phyloP scores from a whole-genome alignment of 2,888 invertebrate species.

The Melieria picta region DNA sequence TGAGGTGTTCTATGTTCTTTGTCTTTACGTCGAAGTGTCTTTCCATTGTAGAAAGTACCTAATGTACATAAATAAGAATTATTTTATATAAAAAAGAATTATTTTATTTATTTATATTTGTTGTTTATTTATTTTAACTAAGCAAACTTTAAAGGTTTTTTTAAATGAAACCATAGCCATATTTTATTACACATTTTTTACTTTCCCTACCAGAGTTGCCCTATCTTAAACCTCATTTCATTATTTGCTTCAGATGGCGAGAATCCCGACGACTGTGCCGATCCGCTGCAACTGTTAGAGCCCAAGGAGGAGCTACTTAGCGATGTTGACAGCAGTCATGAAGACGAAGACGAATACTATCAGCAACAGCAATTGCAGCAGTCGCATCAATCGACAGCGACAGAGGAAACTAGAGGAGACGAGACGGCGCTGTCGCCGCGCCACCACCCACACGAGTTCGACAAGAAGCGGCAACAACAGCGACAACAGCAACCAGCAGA shows the following conservation, averaged over 20 bases:
- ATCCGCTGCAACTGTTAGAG: slow-evolving; percentile 53
- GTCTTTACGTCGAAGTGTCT: too few species aligned
- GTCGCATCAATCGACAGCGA: slow-evolving; percentile 25
- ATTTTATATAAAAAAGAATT: neutral
- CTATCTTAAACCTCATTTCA: too few species aligned
- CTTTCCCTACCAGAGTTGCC: too few species aligned
- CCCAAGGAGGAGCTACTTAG: slow-evolving; percentile 59
- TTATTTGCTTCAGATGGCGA: slow-evolving; percentile 43
- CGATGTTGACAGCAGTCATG: slow-evolving; percentile 49
- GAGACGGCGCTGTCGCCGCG: slow-evolving; percentile 45
- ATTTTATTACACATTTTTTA: too few species aligned
- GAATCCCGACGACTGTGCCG: slow-evolving; percentile 39
- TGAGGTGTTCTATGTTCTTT: too few species aligned
- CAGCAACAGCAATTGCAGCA: slow-evolving; percentile 34
- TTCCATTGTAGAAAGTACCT: too few species aligned
- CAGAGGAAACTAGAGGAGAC: slow-evolving; percentile 39
- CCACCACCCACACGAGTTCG: slow-evolving; percentile 30
- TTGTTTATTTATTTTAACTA: too few species aligned
- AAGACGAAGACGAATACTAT: slow-evolving; percentile 40
- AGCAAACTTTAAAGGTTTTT: too few species aligned
- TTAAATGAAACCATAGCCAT: too few species aligned
- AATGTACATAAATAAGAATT: too few species aligned
- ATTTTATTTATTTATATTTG: slow-evolving; percentile 15
- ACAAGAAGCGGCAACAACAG: slow-evolving; percentile 36
- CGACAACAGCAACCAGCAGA: too few species aligned